Conservation (phyloP, 92 coral and sea anemone genomes). For the Micromussa lordhowensis region DNA sequence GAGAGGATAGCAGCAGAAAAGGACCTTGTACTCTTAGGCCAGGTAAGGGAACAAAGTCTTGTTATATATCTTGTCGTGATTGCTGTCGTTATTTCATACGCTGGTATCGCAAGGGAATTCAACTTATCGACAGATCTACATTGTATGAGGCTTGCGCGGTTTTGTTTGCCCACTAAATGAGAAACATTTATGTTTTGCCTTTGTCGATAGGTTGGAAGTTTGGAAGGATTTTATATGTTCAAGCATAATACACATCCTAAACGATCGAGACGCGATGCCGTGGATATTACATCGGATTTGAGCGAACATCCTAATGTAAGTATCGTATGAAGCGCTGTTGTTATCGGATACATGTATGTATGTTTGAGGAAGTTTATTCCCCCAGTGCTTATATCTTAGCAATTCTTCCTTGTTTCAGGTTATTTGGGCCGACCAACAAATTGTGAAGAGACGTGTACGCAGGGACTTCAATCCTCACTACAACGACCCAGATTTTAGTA, state of each 20-base stretch:
- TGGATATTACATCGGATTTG: slow-evolving; percentile 67
- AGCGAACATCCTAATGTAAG: slow-evolving; percentile 61
- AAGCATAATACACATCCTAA: slow-evolving; percentile 84
- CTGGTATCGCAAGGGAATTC: slow-evolving; percentile 21
- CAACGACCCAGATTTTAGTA: slow-evolving; percentile 74
- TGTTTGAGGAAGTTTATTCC: slow-evolving; percentile 8
- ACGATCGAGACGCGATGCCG: slow-evolving; percentile 80
- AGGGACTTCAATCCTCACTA: slow-evolving; percentile 56
- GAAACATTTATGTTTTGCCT: background rate
- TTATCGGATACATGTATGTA: background rate
- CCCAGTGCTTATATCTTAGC: background rate
- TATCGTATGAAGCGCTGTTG: background rate
- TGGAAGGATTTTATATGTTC: slow-evolving; percentile 85
- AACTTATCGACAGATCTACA: slow-evolving; percentile 7
- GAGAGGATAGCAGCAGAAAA: slow-evolving; percentile 81
- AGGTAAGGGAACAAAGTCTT: slow-evolving; percentile 62
- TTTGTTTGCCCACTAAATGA: background rate
- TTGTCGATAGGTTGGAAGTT: slow-evolving; percentile 80
- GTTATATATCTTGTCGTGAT: background rate
- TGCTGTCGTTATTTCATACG: background rate
- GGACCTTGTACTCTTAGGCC: slow-evolving; percentile 84
- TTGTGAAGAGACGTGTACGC: slow-evolving; percentile 85
- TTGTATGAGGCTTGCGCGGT: background rate
- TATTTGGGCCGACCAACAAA: slow-evolving; percentile 94
- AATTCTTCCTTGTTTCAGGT: slow-evolving; percentile 64